phyloP scores from a whole-genome alignment of 1,140 invertebrate species.

The Ctenoplectra terminalis region DNA sequence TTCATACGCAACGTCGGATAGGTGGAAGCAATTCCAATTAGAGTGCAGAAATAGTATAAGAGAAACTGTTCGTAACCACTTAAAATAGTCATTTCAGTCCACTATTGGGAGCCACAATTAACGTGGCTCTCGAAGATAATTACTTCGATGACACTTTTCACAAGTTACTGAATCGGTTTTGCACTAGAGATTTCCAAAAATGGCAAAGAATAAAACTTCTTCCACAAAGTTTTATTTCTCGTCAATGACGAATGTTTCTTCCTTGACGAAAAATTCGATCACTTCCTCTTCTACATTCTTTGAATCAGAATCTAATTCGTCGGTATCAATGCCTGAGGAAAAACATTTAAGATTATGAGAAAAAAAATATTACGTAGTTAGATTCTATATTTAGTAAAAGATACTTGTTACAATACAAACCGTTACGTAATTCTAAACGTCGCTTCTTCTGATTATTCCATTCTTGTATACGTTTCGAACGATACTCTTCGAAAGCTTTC shows the following conservation, averaged over 20 bases:
- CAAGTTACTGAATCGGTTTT: conserved; percentile 49
- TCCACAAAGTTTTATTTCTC: conserved; percentile 76
- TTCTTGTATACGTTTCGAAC: conserved; percentile 89
- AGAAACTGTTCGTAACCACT: conserved; percentile 60
- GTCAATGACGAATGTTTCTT: conserved; percentile 93
- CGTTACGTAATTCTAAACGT: conserved; percentile 92
- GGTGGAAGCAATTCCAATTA: conserved; percentile 53
- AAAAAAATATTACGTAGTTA: too few relatives aligned
- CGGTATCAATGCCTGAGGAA: conserved; percentile 94
- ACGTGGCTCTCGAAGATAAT: conserved; percentile 40
- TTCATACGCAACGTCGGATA: conserved; percentile 49
- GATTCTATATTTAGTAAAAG: too few relatives aligned
- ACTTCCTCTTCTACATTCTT: conserved; percentile 97
- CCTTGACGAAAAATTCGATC: conserved; percentile 98
- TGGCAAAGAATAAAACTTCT: conserved; percentile 53
- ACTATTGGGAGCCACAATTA: conserved; percentile 51
- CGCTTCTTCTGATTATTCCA: conserved; percentile 90
- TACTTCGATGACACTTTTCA: conserved; percentile 51
- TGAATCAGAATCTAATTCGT: conserved; percentile 92
- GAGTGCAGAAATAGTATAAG: conserved; percentile 50
- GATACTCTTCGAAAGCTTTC: conserved; percentile 93
- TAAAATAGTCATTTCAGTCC: conserved; percentile 60
- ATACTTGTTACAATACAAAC: conserved; percentile 85
- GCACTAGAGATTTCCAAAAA: conserved; percentile 69
- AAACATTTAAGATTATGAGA: conserved; percentile 36